Conservation (phyloP, 1,140 invertebrate species). For the Aphaenogaster ashmeadi region DNA sequence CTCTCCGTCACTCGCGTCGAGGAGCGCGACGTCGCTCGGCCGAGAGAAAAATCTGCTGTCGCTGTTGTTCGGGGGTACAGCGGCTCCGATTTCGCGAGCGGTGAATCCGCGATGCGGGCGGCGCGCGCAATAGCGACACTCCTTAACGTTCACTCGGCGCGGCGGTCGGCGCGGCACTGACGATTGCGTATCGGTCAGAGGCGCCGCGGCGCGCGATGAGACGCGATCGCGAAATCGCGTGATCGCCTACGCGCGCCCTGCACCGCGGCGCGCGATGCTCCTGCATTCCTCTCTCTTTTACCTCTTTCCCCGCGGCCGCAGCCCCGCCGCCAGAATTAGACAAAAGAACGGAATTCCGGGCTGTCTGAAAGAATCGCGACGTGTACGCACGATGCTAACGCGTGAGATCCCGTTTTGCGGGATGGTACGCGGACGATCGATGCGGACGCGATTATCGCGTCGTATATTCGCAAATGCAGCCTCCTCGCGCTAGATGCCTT, state of each 20-base stretch:
- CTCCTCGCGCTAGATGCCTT: background rate
- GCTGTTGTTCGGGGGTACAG: conserved; percentile 1
- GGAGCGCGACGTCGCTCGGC: background rate
- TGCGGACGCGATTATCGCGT: background rate
- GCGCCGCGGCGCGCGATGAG: conserved; percentile 65
- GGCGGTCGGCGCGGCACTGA: conserved; percentile 74
- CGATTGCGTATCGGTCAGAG: conserved; percentile 71
- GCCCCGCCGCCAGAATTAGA: conserved; percentile 67
- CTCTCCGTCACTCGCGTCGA: background rate
- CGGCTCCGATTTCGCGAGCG: background rate
- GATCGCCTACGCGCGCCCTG: conserved; percentile 65
- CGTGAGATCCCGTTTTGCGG: background rate
- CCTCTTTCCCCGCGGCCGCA: conserved; percentile 3
- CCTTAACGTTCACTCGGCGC: conserved; percentile 47
- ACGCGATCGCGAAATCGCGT: conserved; percentile 70
- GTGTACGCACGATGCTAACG: background rate
- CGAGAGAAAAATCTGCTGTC: background rate
- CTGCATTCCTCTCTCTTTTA: background rate
- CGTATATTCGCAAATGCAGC: background rate
- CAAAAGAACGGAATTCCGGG: conserved; percentile 61
- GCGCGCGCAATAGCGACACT: background rate
- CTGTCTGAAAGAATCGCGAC: conserved; percentile 29
- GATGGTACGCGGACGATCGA: background rate
- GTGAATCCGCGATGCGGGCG: too few relatives aligned
- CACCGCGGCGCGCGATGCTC: conserved; percentile 17